These are phyloP conservation scores for Drosophila suzukii DNA, from an alignment of 1,140 invertebrate species.

Conservation along the genomic window DNA sequence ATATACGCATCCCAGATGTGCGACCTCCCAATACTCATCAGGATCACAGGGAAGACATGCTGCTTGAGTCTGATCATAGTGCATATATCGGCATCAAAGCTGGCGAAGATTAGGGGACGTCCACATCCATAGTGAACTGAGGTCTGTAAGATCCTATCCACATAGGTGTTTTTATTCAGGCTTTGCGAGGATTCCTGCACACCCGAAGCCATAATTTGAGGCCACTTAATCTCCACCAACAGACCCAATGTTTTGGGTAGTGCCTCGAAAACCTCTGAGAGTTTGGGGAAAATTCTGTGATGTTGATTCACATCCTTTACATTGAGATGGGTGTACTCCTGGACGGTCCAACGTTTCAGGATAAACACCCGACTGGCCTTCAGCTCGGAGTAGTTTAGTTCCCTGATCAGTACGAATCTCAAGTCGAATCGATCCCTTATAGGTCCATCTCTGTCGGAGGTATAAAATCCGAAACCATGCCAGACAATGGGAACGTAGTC, in stretches of 20 bases:
- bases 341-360: slow-evolving; percentile 47
- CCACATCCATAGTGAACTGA: slow-evolving; percentile 90
- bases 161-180: slow-evolving; percentile 94
- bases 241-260: slow-evolving; percentile 94
- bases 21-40: slow-evolving; percentile 94
- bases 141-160: slow-evolving; percentile 91
- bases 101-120: slow-evolving; percentile 94
- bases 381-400: slow-evolving; percentile 94
- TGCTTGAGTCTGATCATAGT: slow-evolving; percentile 96
- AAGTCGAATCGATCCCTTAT: slow-evolving; percentile 91
- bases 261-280: slow-evolving; percentile 90
- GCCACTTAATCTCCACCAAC: slow-evolving; percentile 98
- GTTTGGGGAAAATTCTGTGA: slow-evolving; percentile 95
- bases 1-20: slow-evolving; percentile 92
- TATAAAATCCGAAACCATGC: slow-evolving; percentile 96
- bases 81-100: slow-evolving; percentile 97
- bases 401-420: slow-evolving; percentile 94
- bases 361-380: slow-evolving; percentile 88
- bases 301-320: slow-evolving; percentile 85
- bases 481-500: slow-evolving; percentile 97
- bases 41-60: slow-evolving; percentile 96
- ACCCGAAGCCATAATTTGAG: slow-evolving; percentile 92
- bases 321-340: slow-evolving; percentile 68
- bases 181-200: slow-evolving; percentile 93
- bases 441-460: slow-evolving; percentile 85